These are phyloP conservation scores for Heliconius melpomene DNA, from an alignment of 1,140 invertebrate genomes.

Conservation along the genomic window DNA sequence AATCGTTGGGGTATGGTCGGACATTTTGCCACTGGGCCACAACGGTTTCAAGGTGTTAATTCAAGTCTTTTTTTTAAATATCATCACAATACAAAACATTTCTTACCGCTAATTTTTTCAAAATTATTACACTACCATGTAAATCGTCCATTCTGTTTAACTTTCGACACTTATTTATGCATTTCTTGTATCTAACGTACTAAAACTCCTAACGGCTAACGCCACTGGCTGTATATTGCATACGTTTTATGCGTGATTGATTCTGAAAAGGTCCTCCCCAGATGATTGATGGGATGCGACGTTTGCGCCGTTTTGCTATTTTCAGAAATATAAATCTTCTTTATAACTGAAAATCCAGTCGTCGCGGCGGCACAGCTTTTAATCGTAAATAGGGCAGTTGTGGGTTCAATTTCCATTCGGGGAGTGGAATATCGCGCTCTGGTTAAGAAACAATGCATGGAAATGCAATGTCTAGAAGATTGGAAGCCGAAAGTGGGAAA, in stretches of 20 bases:
- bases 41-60: too few species aligned
- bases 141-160: not conserved
- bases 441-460: too few species aligned
- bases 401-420: too few species aligned
- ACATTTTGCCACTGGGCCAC: too few species aligned
- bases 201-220: not conserved
- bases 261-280: conserved; percentile 36
- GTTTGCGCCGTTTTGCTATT: conserved; percentile 33
- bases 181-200: not conserved
- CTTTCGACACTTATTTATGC: not conserved
- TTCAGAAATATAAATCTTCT: conserved; percentile 36
- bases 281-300: conserved; percentile 34
- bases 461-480: too few species aligned
- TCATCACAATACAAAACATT: not conserved
- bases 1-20: too few species aligned
- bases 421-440: too few species aligned
- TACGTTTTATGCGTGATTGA: conserved; percentile 37
- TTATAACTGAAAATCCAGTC: conserved; percentile 18
- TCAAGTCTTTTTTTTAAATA: too few species aligned
- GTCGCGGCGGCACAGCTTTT: too few species aligned
- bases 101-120: not conserved
- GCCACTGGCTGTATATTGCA: conserved; percentile 14
- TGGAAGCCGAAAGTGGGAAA: too few species aligned
- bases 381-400: too few species aligned
- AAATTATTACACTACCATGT: not conserved